These are phyloP conservation scores for Drosophila ohnishii DNA, from an alignment of 1,140 invertebrate species.

Conservation along the genomic window DNA sequence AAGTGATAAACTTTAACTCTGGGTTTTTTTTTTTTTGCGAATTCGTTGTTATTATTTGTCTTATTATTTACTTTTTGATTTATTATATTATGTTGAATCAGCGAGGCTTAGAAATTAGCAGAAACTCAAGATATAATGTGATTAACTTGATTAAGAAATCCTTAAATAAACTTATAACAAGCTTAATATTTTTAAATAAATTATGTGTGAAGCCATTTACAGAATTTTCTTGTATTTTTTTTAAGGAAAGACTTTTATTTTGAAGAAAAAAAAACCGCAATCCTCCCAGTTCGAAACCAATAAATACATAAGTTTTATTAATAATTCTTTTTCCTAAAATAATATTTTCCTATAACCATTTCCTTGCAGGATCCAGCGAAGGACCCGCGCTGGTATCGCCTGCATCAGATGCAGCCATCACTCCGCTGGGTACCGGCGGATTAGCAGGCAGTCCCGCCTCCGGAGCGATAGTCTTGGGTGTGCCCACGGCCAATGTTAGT, in stretches of 20 bases:
- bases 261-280: too few species aligned
- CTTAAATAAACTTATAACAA: neutral
- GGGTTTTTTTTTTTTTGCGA: neutral
- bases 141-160: neutral
- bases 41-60: neutral
- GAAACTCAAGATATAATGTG: too few species aligned
- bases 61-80: neutral
- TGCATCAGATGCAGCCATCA: slow-evolving; percentile 61
- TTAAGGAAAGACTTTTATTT: neutral
- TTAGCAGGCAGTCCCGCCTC: slow-evolving; percentile 72
- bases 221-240: neutral
- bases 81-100: neutral
- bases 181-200: neutral
- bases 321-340: neutral
- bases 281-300: too few species aligned
- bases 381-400: slow-evolving; percentile 59
- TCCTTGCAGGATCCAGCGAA: slow-evolving; percentile 56
- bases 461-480: slow-evolving; percentile 61
- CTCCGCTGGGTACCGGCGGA: slow-evolving; percentile 53
- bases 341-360: neutral
- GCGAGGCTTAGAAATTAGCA: neutral
- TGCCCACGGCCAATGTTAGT: slow-evolving; percentile 61
- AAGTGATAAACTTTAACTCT: neutral
- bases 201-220: neutral
- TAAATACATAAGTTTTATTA: neutral